Evolutionary conservation across 2,888 invertebrate species (phyloP).

Genomic region (Plusia festucae): DNA sequence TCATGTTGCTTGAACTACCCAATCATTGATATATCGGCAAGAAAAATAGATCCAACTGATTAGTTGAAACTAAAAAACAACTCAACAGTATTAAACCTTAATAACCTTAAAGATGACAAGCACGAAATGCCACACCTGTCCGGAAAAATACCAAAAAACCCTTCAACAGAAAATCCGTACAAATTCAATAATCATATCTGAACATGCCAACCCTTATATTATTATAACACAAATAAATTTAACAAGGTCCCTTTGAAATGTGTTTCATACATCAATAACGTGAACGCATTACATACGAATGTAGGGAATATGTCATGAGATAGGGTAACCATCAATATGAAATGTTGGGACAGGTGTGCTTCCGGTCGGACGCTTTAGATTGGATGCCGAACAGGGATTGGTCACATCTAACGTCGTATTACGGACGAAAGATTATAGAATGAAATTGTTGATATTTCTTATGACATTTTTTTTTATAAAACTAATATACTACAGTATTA

Average conservation of each 20-base stretch:
- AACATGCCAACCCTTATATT: constrained; percentile 39
- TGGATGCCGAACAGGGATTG: constrained; percentile 52
- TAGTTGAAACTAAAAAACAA: too few species aligned
- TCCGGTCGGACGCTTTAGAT: constrained; percentile 51
- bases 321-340: constrained; percentile 54
- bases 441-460: constrained; percentile 16
- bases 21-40: too few species aligned
- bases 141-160: not conserved
- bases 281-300: constrained; percentile 59
- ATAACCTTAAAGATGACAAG: not conserved
- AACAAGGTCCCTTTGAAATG: constrained; percentile 58
- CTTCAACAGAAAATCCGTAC: constrained; percentile 16
- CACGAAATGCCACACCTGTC: not conserved
- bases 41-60: too few species aligned
- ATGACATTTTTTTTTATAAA: not conserved
- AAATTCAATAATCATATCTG: constrained; percentile 43
- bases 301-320: constrained; percentile 59
- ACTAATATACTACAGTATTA: too few species aligned
- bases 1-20: too few species aligned
- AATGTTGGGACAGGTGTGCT: constrained; percentile 57
- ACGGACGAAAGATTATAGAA: constrained; percentile 31
- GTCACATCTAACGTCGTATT: constrained; percentile 49
- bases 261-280: constrained; percentile 63
- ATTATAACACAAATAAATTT: constrained; percentile 63
- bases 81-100: too few species aligned